These are phyloP conservation scores for Philereme transversata DNA, from an alignment of 2,888 invertebrate species.

Conservation along the genomic window DNA sequence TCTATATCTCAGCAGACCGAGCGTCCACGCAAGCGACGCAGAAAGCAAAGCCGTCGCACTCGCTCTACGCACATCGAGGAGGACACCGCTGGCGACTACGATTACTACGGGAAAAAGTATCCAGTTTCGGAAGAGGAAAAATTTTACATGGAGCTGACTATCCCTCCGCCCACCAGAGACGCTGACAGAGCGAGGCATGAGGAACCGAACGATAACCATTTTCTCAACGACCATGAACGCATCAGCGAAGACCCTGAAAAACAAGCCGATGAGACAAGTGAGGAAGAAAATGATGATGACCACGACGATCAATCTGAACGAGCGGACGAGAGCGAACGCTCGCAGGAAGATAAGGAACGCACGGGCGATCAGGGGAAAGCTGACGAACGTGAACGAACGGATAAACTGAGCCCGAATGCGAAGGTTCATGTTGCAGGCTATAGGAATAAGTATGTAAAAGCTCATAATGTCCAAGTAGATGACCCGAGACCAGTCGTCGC, in stretches of 20 bases:
- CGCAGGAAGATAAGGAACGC: constrained; percentile 42
- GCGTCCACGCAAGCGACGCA: constrained; percentile 61
- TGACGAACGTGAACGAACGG: constrained; percentile 49
- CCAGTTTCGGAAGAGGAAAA: constrained; percentile 70
- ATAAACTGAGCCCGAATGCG: constrained; percentile 41
- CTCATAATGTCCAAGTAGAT: constrained; percentile 65
- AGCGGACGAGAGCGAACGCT: constrained; percentile 42
- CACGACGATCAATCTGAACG: constrained; percentile 44
- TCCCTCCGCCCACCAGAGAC: constrained; percentile 68
- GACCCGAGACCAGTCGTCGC: constrained; percentile 51
- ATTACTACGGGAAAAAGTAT: constrained; percentile 68
- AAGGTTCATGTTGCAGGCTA: constrained; percentile 42
- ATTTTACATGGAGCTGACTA: constrained; percentile 55
- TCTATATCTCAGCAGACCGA: constrained; percentile 54
- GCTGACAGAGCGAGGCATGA: constrained; percentile 64
- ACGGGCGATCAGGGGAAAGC: constrained; percentile 47
- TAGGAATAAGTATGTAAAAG: constrained; percentile 56
- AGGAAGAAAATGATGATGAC: constrained; percentile 39
- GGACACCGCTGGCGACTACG: constrained; percentile 63
- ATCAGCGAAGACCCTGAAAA: constrained; percentile 59
- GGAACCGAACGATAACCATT: constrained; percentile 49
- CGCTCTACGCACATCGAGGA: constrained; percentile 53
- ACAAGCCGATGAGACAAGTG: constrained; percentile 34
- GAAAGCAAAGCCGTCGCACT: constrained; percentile 59
- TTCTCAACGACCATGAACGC: constrained; percentile 66